Evolutionary conservation across 2,888 invertebrate genomes (phyloP).

Genomic region (Oscheius sp.): DNA sequence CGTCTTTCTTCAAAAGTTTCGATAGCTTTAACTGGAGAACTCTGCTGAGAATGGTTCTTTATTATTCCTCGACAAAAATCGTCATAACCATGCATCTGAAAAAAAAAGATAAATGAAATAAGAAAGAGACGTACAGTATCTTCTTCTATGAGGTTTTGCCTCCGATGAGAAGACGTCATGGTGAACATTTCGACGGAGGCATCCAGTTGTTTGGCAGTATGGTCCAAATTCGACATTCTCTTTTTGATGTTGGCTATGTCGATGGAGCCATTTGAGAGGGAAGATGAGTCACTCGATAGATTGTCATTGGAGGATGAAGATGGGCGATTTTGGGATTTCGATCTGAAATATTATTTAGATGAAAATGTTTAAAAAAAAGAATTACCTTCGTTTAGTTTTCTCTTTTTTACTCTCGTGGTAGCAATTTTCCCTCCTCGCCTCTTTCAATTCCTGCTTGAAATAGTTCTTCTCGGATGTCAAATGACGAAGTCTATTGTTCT

Average conservation of each 20-base stretch:
- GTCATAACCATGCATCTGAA: constrained; percentile 24
- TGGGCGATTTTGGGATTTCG: not conserved
- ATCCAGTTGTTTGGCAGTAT: constrained; percentile 47
- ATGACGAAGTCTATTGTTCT: not conserved
- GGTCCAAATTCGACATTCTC: constrained; percentile 45
- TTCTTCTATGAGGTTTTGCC: not conserved
- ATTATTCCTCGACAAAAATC: constrained; percentile 19
- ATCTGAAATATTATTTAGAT: not conserved
- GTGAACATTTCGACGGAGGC: constrained; percentile 36
- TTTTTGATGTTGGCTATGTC: constrained; percentile 30
- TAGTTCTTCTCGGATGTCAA: not conserved
- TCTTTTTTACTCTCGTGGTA: not conserved
- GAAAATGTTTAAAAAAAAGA: not conserved
- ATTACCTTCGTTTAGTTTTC: not conserved
- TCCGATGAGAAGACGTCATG: not conserved
- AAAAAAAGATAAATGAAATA: not conserved
- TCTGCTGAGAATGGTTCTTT: not conserved
- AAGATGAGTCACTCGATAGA: not conserved
- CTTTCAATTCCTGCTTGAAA: constrained; percentile 5
- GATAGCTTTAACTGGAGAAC: constrained; percentile 11
- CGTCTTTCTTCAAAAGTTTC: not conserved
- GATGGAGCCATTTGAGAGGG: constrained; percentile 7
- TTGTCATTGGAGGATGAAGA: not conserved
- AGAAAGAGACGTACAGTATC: not conserved
- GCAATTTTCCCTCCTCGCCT: not conserved